A percentile compares a stretch with the other conserved stretches of the same genome.
Evolutionary conservation across 1,140 invertebrate genomes (phyloP).

Genomic region (Nebria ingens): DNA sequence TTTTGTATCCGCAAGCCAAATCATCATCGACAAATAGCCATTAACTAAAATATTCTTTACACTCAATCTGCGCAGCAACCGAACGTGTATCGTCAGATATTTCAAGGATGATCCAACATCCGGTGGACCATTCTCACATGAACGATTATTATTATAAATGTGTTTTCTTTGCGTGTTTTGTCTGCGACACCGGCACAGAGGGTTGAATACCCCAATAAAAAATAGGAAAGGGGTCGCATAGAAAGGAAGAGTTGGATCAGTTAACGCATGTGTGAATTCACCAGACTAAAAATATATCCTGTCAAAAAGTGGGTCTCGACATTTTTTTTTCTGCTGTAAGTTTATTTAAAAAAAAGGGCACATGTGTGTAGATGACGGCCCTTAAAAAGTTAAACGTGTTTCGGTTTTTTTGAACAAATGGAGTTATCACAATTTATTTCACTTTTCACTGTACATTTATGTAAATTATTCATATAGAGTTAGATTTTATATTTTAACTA

Average conservation of each 20-base stretch:
- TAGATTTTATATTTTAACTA: too few relatives aligned
- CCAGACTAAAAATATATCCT: constrained; percentile 6
- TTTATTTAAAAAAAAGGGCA: neutral
- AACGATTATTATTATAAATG: constrained; percentile 1
- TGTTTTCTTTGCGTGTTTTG: neutral
- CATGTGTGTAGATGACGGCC: neutral
- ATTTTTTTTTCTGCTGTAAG: neutral
- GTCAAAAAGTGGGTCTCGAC: neutral
- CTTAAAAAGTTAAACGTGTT: neutral
- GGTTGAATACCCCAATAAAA: neutral
- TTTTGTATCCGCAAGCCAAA: too few relatives aligned
- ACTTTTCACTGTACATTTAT: too few relatives aligned
- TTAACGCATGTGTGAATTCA: constrained; percentile 3
- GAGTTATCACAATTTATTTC: too few relatives aligned
- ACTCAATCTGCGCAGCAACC: too few relatives aligned
- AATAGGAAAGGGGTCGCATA: neutral
- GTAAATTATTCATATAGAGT: too few relatives aligned
- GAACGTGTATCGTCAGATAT: neutral
- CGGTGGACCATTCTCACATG: constrained; percentile 1
- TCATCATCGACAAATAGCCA: too few relatives aligned
- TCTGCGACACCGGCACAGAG: neutral
- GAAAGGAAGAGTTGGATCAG: neutral
- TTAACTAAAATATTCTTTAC: too few relatives aligned
- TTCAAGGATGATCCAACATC: constrained; percentile 5
- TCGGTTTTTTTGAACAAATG: neutral